Evolutionary conservation across 2,888 invertebrate genomes (phyloP), one percentile per base, ranked within the genome.

Genomic region (Peribatodes rhomboidaria): DNA sequence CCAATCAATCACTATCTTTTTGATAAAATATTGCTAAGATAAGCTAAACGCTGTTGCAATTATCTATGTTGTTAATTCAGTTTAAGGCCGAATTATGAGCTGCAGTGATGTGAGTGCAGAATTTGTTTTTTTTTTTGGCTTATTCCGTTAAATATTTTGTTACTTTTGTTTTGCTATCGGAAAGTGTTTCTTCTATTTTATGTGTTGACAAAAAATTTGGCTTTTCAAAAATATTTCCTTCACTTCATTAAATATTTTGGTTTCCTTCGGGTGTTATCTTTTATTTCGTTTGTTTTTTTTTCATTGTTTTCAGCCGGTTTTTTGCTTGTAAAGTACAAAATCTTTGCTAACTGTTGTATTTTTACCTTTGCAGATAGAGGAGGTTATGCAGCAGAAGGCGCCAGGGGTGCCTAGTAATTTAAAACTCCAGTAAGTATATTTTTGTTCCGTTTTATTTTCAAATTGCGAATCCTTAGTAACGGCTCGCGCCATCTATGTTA

Each of bases 301-400:
- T 35, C 11, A 20, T 50, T 33, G 33, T 50, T 2, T 42, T 37
- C 33, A 13, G 14, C 20, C 9, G n/a, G n/a, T 11, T 39, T 13
- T 42, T 13, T 39, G 37, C 35, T n/a, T n/a, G n/a, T n/a, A n/a
- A 27, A 1, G 35, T 44, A 11, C 42, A 1, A 4, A n/a, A 50
- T 39, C 22, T 20, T 16, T 37, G 1, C 20, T 4, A n/a, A 16
- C 2, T 18, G 3, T 18, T 13, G 37, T 53, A 3, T 16, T n/a
- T 56, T 49, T 55, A 1, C 49, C 33, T 50, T 69, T 69, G 33
- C 78, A 92, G 92, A 89, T 92, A 87, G 90, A 90, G 86, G 92
- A 92, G 92, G 92, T 92, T 88, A 93, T 93, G 92, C 92, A 92
- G 88, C 87, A 90, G 85, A 90, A 82, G 91, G 91, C 86, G 89